A percentile compares a stretch with the other conserved stretches of the same genome.
phyloP scores from a whole-genome alignment of 1,140 invertebrate species.

The Psilanteris sp. region DNA sequence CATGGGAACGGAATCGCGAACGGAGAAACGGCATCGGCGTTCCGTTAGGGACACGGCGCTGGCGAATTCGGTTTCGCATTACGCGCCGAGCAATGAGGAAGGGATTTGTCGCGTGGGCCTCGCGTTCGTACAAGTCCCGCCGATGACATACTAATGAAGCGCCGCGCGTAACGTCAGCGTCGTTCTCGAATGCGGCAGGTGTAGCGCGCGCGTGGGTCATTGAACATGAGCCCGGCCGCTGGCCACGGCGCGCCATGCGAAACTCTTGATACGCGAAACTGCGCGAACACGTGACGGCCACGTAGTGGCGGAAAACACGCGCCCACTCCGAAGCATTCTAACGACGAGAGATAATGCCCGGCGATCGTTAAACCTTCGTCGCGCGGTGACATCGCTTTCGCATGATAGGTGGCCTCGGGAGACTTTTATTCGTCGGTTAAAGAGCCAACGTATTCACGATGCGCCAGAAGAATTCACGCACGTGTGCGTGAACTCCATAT shows the following conservation, averaged over 20 bases:
- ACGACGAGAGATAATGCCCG: constrained; percentile 57
- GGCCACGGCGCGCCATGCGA: constrained; percentile 9
- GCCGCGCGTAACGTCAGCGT: constrained; percentile 1
- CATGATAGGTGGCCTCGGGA: constrained; percentile 49
- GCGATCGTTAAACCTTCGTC: constrained; percentile 57
- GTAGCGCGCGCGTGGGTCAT: constrained; percentile 54
- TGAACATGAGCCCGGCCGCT: constrained; percentile 28
- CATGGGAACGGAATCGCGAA: constrained; percentile 11
- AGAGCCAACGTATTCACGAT: constrained; percentile 54
- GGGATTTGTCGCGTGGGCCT: constrained; percentile 60
- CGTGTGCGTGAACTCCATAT: constrained; percentile 57
- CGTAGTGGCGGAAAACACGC: constrained; percentile 58
- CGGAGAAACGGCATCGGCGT: constrained; percentile 3
- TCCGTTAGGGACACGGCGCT: constrained; percentile 3
- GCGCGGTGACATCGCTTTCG: constrained; percentile 11
- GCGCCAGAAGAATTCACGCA: constrained; percentile 53
- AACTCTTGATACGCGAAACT: constrained; percentile 24
- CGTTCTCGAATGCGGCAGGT: constrained; percentile 59
- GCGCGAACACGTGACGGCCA: constrained; percentile 28
- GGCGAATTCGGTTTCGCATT: constrained; percentile 27
- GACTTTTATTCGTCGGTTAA: constrained; percentile 47
- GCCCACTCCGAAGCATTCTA: constrained; percentile 54
- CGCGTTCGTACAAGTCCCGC: constrained; percentile 32
- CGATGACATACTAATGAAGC: constrained; percentile 60
- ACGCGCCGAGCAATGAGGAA: constrained; percentile 32